Evolutionary conservation across 2,113 vertebrate species (phyloP), one percentile per base, ranked within the genome.

Genomic region (Protobothrops mucrosquamatus): DNA sequence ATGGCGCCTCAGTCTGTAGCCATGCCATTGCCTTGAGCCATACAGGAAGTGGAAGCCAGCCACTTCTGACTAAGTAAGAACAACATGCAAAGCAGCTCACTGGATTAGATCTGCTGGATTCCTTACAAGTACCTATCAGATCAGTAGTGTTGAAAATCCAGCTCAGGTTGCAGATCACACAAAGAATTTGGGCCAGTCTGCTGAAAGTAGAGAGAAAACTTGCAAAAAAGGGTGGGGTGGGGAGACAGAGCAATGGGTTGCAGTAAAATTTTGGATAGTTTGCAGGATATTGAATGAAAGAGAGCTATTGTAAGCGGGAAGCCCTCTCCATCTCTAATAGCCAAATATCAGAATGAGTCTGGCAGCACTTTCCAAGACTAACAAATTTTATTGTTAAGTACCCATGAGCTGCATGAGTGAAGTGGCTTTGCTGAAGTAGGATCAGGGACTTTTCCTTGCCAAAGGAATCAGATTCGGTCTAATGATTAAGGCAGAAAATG

Each of bases 11-110:
- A 51, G 20, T 51, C 39, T 48, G 48, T 69, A 57, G 29, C 91
- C 57, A 59, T 87, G 55, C 24, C 14, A 12, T 69, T 92, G 46
- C n/a, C 54, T 81, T 92, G 51, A 89, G 91, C 91, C 91, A 74
- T 39, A 14, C 87, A 81, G 91, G 91, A 92, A 92, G 88, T n/a
- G 34, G n/a, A 52, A 46, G 69, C 51, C 23, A 15, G n/a, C 57
- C 64, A 43, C 59, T 46, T 34, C 29, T 74, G 43, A 39, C 34
- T 46, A 52, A 24, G 22, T 51, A 55, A 22, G 91, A 51, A 39
- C 15, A 34, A 81, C 54, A 56, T 46, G 52, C 20, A 24, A 18
- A 61, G 12, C 11, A 26, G 61, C 34, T 87, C 55, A 29, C 26
- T 29, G 61, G 61, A 10, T 43, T 34, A n/a, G 85, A 74, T 88